Percentiles rank a stretch among this genome's conserved stretches.
phyloP scores from a whole-genome alignment of 2,113 vertebrate species.

The Chiloscyllium plagiosum region DNA sequence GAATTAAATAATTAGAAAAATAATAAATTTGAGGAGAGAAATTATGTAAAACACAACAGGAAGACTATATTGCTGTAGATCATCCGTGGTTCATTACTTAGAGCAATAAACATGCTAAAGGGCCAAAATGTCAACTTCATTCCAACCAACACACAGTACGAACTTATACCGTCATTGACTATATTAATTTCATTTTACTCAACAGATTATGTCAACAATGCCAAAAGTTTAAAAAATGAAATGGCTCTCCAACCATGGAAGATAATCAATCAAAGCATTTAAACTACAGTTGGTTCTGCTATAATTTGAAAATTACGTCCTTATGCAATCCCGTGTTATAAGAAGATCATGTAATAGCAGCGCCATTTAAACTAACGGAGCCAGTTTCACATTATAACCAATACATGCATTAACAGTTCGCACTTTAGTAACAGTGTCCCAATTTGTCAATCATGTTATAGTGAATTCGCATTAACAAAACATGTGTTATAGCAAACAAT shows the following conservation, averaged over 20 bases:
- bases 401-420: too few relatives aligned
- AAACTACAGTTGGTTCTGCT: background rate
- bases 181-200: background rate
- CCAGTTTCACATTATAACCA: too few relatives aligned
- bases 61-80: background rate
- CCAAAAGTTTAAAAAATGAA: background rate
- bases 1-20: background rate
- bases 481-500: too few relatives aligned
- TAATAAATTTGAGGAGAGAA: background rate
- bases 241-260: background rate
- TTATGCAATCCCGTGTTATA: too few relatives aligned
- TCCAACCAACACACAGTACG: background rate
- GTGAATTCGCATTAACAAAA: too few relatives aligned
- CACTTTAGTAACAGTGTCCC: too few relatives aligned
- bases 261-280: background rate
- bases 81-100: background rate
- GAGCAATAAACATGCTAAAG: background rate
- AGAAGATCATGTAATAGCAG: too few relatives aligned
- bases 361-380: too few relatives aligned
- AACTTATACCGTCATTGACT: background rate
- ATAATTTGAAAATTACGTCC: too few relatives aligned
- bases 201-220: background rate
- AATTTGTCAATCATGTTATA: too few relatives aligned
- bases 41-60: background rate
- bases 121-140: background rate